A percentile compares a stretch with the other conserved stretches of the same genome.
phyloP scores from a whole-genome alignment of 2,797 vertebrate genomes.

The Cynodonichthys magdalenae region DNA sequence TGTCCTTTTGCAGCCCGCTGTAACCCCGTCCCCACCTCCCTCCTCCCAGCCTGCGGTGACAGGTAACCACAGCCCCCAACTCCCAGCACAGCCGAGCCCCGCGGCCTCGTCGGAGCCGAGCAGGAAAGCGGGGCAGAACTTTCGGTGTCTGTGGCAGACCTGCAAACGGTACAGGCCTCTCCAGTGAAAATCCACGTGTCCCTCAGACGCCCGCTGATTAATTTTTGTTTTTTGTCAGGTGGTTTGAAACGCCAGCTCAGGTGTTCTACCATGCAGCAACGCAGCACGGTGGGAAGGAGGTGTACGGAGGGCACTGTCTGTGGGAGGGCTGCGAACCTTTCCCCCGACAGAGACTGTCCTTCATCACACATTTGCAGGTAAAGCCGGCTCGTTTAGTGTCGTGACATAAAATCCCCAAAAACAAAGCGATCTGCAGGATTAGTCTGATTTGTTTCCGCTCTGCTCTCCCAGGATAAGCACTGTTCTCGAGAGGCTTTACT shows the following conservation, averaged over 20 bases:
- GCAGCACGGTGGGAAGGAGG: slow-evolving; percentile 93
- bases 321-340: slow-evolving; percentile 99
- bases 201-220: not conserved
- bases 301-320: slow-evolving; percentile 92
- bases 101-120: slow-evolving; percentile 83
- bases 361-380: slow-evolving; percentile 98
- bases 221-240: slow-evolving; percentile 75
- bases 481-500: slow-evolving; percentile 97
- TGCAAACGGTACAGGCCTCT: slow-evolving; percentile 91
- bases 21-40: slow-evolving; percentile 84
- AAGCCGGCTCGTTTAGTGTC: not conserved
- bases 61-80: slow-evolving; percentile 83
- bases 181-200: too few species aligned
- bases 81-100: slow-evolving; percentile 78
- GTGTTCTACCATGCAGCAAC: slow-evolving; percentile 99
- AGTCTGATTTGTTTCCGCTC: not conserved
- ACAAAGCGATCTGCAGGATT: not conserved
- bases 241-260: slow-evolving; percentile 97
- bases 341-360: slow-evolving; percentile 96
- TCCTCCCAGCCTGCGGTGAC: slow-evolving; percentile 76
- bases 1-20: slow-evolving; percentile 79
- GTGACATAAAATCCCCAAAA: not conserved
- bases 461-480: slow-evolving; percentile 91
- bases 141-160: slow-evolving; percentile 98
- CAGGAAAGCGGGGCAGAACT: slow-evolving; percentile 96